Conservation (phyloP, 2,113 vertebrate genomes). For the Potamarius usumacintae region DNA sequence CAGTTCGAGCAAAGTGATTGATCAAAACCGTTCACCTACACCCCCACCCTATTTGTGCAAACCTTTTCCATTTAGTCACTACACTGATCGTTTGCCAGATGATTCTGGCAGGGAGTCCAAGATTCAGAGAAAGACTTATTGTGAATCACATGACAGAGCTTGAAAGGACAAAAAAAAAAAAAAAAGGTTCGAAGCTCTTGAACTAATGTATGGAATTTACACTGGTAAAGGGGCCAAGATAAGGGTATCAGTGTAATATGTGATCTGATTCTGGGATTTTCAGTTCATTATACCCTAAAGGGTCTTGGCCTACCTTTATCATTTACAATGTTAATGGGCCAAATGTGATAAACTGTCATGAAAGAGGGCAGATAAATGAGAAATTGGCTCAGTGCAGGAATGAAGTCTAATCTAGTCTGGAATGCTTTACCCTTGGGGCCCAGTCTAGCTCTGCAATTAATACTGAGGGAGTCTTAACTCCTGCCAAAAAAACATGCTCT, state of each 20-base stretch:
- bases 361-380: conserved; percentile 49
- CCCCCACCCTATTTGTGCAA: conserved; percentile 17
- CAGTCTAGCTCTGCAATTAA: conserved; percentile 53
- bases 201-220: conserved; percentile 29
- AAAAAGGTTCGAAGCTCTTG: not conserved
- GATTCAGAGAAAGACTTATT: conserved; percentile 35
- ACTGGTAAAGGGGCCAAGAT: conserved; percentile 14
- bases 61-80: conserved; percentile 33
- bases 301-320: conserved; percentile 37
- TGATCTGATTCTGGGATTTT: conserved; percentile 28
- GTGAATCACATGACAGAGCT: conserved; percentile 16
- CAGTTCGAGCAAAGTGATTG: conserved; percentile 58
- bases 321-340: conserved; percentile 38
- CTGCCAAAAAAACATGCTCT: conserved; percentile 38
- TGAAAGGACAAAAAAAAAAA: conserved; percentile 9
- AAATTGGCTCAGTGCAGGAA: conserved; percentile 54
- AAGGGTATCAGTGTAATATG: not conserved
- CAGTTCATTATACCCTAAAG: conserved; percentile 34
- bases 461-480: conserved; percentile 26
- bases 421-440: conserved; percentile 42
- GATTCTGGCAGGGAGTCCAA: not conserved
- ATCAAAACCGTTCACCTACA: conserved; percentile 61
- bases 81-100: conserved; percentile 7
- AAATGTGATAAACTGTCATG: conserved; percentile 46
- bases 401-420: conserved; percentile 60